Percentiles rank a stretch among this genome's conserved stretches.
These are phyloP conservation scores for Notolepis coatsorum DNA, from an alignment of 2,797 vertebrate species.

Conservation along the genomic window DNA sequence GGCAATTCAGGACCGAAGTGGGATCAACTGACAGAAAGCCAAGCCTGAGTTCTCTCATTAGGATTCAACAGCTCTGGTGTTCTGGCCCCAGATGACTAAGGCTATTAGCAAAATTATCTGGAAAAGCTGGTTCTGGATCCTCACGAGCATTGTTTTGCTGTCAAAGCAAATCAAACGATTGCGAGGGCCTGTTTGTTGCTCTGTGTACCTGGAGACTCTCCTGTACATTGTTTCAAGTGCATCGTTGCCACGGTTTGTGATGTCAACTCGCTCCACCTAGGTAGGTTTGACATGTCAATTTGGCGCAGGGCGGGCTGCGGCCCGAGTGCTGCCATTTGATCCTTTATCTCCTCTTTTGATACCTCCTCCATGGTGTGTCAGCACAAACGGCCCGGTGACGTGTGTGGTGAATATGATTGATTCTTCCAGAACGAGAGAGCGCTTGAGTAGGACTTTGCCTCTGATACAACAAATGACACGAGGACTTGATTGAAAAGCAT, in stretches of 20 bases:
- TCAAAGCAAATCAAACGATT: slow-evolving; percentile 47
- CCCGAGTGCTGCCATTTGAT: slow-evolving; percentile 19
- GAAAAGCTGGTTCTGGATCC: slow-evolving; percentile 46
- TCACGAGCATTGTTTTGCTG: slow-evolving; percentile 50
- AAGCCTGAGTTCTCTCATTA: slow-evolving; percentile 48
- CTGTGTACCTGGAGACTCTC: slow-evolving; percentile 44
- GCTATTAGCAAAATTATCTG: slow-evolving; percentile 59
- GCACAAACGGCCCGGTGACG: slow-evolving; percentile 11
- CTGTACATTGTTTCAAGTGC: slow-evolving; percentile 38
- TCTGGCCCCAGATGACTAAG: slow-evolving; percentile 42
- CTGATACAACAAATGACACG: slow-evolving; percentile 4
- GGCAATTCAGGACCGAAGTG: slow-evolving; percentile 8
- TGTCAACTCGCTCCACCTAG: slow-evolving; percentile 34
- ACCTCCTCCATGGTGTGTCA: slow-evolving; percentile 15
- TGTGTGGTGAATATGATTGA: slow-evolving; percentile 19
- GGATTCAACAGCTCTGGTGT: slow-evolving; percentile 52
- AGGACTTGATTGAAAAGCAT: slow-evolving; percentile 13
- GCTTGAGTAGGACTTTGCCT: slow-evolving; percentile 1
- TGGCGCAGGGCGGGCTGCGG: slow-evolving; percentile 18
- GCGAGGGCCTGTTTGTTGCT: slow-evolving; percentile 38
- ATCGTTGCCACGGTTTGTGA: slow-evolving; percentile 25
- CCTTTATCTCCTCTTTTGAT: slow-evolving; percentile 34
- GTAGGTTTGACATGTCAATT: slow-evolving; percentile 56
- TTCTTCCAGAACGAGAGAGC: slow-evolving; percentile 13
- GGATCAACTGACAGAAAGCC: slow-evolving; percentile 15